phyloP scores from a whole-genome alignment of 2,797 vertebrate genomes.

The Alosa sapidissima region DNA sequence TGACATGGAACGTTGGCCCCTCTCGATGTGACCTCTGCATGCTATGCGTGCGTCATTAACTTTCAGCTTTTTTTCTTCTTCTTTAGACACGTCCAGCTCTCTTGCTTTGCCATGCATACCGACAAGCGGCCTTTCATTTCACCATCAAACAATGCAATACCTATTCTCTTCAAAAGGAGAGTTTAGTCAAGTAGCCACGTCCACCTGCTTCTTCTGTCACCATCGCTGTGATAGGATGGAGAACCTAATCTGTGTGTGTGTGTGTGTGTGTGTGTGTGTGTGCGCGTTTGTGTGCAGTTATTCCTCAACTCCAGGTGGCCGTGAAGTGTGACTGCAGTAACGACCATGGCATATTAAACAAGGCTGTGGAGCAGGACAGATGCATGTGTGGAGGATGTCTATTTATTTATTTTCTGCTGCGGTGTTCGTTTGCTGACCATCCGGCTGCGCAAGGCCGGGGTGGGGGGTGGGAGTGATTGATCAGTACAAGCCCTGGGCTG shows the following conservation, averaged over 20 bases:
- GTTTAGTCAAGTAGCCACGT: conserved; percentile 31
- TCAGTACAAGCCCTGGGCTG: not conserved
- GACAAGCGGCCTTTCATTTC: conserved; percentile 35
- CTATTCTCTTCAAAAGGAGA: conserved; percentile 32
- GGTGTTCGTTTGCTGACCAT: not conserved
- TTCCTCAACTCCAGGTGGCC: conserved; percentile 29
- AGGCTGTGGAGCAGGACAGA: conserved; percentile 37
- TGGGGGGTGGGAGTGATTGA: not conserved
- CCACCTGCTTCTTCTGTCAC: conserved; percentile 28
- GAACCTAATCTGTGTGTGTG: not conserved
- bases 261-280: not conserved
- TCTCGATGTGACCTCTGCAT: not conserved
- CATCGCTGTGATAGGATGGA: conserved; percentile 15
- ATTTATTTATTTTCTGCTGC: conserved; percentile 17
- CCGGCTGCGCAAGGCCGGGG: not conserved
- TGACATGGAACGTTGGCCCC: not conserved
- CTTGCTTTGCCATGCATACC: conserved; percentile 16
- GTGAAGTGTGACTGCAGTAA: conserved; percentile 31
- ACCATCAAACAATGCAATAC: conserved; percentile 42
- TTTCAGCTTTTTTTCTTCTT: not conserved
- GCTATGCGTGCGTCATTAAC: conserved; percentile 26
- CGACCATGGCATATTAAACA: conserved; percentile 40
- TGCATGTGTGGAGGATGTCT: not conserved
- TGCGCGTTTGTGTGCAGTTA: conserved; percentile 25
- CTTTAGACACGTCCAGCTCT: not conserved